A percentile compares a stretch with the other conserved stretches of the same genome.
These are phyloP conservation scores for Sphaerodactylus townsendi DNA, from an alignment of 2,113 vertebrate genomes.

Conservation along the genomic window DNA sequence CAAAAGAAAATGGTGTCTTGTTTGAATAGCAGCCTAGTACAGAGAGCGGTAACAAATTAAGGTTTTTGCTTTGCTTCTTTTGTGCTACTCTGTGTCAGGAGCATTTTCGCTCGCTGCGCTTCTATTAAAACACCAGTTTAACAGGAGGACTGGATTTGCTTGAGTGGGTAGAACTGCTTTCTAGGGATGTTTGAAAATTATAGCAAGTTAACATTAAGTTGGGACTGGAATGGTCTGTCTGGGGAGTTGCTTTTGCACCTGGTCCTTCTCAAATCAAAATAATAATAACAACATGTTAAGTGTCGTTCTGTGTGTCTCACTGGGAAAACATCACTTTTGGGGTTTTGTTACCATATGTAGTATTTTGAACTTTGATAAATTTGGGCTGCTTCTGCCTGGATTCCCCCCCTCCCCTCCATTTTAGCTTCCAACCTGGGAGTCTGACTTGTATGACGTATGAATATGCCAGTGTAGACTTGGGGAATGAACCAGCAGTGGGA, in stretches of 20 bases:
- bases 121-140: not conserved
- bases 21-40: not conserved
- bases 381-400: too few relatives aligned
- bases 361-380: too few relatives aligned
- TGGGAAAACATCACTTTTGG: not conserved
- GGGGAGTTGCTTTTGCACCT: not conserved
- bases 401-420: too few relatives aligned
- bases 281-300: not conserved
- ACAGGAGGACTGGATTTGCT: too few relatives aligned
- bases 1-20: not conserved
- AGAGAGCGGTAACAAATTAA: not conserved
- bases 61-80: too few relatives aligned
- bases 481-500: too few relatives aligned
- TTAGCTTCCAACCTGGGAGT: too few relatives aligned
- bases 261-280: too few relatives aligned
- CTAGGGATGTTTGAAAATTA: too few relatives aligned
- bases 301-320: not conserved
- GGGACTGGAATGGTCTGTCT: not conserved
- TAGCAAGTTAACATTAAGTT: not conserved
- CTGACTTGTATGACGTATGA: too few relatives aligned
- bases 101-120: not conserved
- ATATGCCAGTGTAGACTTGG: not conserved
- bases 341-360: not conserved
- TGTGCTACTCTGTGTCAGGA: not conserved
- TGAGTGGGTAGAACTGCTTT: too few relatives aligned